Base-by-base conservation (phyloP, 2,113 vertebrate genomes). In the Sylvilagus bachmani region DNA sequence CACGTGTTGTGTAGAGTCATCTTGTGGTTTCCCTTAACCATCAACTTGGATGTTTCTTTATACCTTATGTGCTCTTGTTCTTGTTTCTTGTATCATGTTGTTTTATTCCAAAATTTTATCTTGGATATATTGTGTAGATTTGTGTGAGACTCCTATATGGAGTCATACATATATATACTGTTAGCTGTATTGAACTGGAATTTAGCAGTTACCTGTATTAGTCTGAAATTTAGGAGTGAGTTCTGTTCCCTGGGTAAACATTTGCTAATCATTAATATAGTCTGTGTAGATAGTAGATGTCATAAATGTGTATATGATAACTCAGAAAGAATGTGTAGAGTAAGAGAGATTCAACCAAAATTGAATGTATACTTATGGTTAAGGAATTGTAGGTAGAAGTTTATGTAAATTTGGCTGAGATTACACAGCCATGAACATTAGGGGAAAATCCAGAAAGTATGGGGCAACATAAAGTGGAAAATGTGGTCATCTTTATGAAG, bases 111-210 rank as follows among this genome's bases (percentile, higher is more conserved):
- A 70, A 78, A 86, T 36, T 80, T 91, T 81, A 64, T 25, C 78
- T 86, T 92, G 71, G 36, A 66, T 64, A 89, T 22, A 9, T 55
- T 85, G 24, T 67, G 24, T 69, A 96, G 21, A 9, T 74, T 85
- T 27, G 21, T 33, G 29, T 62, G 38, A 36, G 38, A 64, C 19
- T 22, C 10, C n/a, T 67, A 73, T 3, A 14, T 62, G 33, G 33
- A 82, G 33, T 6, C 44, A 44, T 44, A 44, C 44, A 44, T 6
- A 44, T 6, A 44, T 44, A 44, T 44, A 44, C 44, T 44, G 44
- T 6, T 44, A 44, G 44, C 62, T 91, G 55, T 44, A n/a, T 36
- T n/a, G 62, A 55, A 31, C 66, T 66, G 10, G 29, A 12, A 74
- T 16, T 85, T 53, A 84, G n/a, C 9, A 79, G 14, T 12, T 62